Conservation (phyloP, 1,140 invertebrate species). For the Dendrolimus kikuchii region DNA sequence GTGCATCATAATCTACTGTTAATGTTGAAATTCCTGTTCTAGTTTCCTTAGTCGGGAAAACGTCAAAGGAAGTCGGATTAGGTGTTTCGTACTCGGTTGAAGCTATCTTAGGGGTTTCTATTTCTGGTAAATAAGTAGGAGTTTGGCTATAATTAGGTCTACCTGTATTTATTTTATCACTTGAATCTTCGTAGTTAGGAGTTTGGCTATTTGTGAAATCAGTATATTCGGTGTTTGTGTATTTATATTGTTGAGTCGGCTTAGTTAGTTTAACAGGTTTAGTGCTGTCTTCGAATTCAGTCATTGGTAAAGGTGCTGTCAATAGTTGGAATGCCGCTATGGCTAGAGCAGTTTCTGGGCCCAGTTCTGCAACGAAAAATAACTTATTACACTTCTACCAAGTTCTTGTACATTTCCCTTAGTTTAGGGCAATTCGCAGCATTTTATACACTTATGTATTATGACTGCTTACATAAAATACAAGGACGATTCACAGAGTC, state of each 20-base stretch:
- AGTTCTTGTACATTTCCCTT: too few species aligned
- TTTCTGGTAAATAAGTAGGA: constrained; percentile 2
- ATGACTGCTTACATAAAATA: too few species aligned
- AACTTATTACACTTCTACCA: not conserved
- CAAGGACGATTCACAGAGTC: too few species aligned
- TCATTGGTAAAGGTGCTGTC: constrained; percentile 55
- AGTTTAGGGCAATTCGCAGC: too few species aligned
- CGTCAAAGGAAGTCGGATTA: not conserved
- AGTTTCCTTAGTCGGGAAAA: not conserved
- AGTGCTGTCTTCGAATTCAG: constrained; percentile 44
- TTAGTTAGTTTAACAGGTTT: constrained; percentile 27
- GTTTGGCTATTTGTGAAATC: constrained; percentile 34
- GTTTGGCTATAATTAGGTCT: constrained; percentile 4
- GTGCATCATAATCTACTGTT: constrained; percentile 3
- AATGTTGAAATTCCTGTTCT: not conserved
- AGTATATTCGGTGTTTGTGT: constrained; percentile 29
- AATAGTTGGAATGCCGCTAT: constrained; percentile 63
- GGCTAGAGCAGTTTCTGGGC: constrained; percentile 59
- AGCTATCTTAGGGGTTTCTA: constrained; percentile 10
- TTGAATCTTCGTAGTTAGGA: constrained; percentile 19
- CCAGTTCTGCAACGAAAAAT: constrained; percentile 37
- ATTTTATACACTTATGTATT: too few species aligned
- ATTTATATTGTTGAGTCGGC: constrained; percentile 38
- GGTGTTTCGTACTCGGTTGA: constrained; percentile 5
- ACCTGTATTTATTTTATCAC: constrained; percentile 2